Base-by-base conservation (phyloP, 1,140 invertebrate genomes). In the Drosophila grimshawi region DNA sequence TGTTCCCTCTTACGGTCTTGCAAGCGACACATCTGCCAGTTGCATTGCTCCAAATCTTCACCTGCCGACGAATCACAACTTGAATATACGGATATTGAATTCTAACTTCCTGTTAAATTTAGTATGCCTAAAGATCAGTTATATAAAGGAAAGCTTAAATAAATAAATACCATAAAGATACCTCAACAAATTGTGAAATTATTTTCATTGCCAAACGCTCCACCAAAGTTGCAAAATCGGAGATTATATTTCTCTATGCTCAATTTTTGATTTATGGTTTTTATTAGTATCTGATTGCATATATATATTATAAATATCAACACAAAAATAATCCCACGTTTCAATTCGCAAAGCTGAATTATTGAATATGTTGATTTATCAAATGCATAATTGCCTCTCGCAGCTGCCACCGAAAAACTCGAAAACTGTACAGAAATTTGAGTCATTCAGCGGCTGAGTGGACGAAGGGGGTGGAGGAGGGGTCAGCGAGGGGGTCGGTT, bases 381-480 rank as follows among this genome's bases (percentile, higher is more conserved):
- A 30, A 59, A 67, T 60, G 51, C 55, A 49, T 33, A 45, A 60
- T 10, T 35, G 30, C 19, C 19, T 27, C 30, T 49, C 43, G 33
- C 52, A 46, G 51, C 37, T 53, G 43, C 59, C 11, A 35, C 11
- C 39, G 35, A 33, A 52, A 35, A 5, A 30, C 29, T n/a, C 7
- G 10, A 41, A n/a, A 5, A 37, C 2, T 57, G 37, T 68, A 37
- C 39, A 41, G 56, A 65, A 59, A 53, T 33, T 45, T 46, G 60
- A 78, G 68, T 77, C 57, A 66, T 48, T 77, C 4, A 19, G 10
- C 7, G 5, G 35, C 6, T 2, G 19, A 19, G 11, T 37, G n/a
- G n/a, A n/a, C n/a, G 6, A 27, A 2, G 35, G 5, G 3, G 41
- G 41, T n/a, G 41, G 10, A 7, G 6, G 19, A 3, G 46, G 27